Evolutionary conservation across 2,113 vertebrate genomes (phyloP).

Genomic region (Lepus timidus): DNA sequence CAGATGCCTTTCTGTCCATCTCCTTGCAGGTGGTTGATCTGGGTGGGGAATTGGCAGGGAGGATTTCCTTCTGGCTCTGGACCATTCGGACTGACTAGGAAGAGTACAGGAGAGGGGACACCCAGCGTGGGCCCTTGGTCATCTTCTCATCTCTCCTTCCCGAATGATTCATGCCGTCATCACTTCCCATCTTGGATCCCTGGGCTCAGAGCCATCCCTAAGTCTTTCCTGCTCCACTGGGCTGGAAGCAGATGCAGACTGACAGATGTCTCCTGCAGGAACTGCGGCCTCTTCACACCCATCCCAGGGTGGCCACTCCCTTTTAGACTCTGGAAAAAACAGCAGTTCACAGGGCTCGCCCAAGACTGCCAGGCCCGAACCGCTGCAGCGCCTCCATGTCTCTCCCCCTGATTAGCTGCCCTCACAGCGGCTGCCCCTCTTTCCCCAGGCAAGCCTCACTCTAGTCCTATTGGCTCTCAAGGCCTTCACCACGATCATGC

Average conservation of each 20-base stretch:
- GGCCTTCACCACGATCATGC: not conserved
- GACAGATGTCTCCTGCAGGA: conserved; percentile 76
- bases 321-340: conserved; percentile 41
- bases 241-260: conserved; percentile 59
- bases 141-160: conserved; percentile 14
- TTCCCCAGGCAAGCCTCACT: not conserved
- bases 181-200: conserved; percentile 57
- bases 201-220: conserved; percentile 53
- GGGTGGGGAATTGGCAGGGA: not conserved
- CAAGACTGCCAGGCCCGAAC: not conserved
- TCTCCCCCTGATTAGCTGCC: not conserved
- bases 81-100: not conserved
- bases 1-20: not conserved
- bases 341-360: not conserved
- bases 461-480: not conserved
- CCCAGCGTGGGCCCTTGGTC: not conserved
- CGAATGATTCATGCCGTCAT: conserved; percentile 30
- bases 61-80: not conserved
- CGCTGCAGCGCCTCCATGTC: not conserved
- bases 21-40: not conserved
- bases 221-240: conserved; percentile 59
- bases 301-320: not conserved
- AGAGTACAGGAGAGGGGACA: not conserved
- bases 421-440: accelerated
- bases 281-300: conserved; percentile 40